These are phyloP conservation scores for Actias luna DNA, from an alignment of 2,888 invertebrate species.

Conservation along the genomic window DNA sequence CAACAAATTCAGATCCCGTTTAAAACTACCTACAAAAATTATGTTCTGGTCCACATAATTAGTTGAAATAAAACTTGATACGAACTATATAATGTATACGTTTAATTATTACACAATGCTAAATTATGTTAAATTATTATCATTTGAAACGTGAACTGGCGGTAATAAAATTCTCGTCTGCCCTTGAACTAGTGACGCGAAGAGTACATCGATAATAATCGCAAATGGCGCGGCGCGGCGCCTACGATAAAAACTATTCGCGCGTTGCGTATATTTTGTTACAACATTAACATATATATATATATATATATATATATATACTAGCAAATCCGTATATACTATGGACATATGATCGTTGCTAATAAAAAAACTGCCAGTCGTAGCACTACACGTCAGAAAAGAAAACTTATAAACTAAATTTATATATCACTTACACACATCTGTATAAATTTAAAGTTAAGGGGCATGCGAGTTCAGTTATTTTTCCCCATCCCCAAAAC, in stretches of 20 bases:
- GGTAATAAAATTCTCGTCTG: constrained; percentile 46
- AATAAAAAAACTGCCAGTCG: no score
- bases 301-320: background rate
- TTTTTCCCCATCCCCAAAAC: no score
- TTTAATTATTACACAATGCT: constrained; percentile 13
- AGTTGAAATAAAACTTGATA: background rate
- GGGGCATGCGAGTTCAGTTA: no score
- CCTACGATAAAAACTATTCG: constrained; percentile 30
- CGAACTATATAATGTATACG: background rate
- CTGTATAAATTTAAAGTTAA: no score
- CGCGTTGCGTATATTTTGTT: constrained; percentile 9
- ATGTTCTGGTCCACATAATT: no score
- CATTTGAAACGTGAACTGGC: constrained; percentile 33
- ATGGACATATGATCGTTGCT: no score
- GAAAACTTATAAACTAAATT: no score
- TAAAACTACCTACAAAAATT: no score
- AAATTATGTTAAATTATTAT: constrained; percentile 32
- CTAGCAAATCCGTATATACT: background rate
- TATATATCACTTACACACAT: no score
- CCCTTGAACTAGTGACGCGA: constrained; percentile 54
- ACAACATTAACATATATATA: constrained; percentile 23
- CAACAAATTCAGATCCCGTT: no score
- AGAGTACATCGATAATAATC: constrained; percentile 26
- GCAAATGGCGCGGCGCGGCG: constrained; percentile 25
- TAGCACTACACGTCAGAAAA: no score